Base-by-base conservation (phyloP, 92 coral and sea anemone genomes). In the Anthopleura xanthogrammica region DNA sequence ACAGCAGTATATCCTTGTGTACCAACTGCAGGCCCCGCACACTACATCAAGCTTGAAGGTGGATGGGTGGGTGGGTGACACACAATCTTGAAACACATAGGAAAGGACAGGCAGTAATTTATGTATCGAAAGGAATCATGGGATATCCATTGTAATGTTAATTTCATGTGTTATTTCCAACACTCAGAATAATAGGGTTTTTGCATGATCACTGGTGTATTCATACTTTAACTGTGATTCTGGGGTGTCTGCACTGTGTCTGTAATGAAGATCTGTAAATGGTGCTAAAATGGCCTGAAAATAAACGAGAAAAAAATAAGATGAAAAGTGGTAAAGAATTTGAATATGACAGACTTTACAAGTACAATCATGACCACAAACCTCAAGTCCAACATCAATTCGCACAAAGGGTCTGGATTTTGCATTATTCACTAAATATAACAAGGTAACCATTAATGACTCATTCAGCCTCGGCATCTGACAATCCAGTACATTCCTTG, bases 361-460 rank as follows among this genome's bases (percentile, higher is more conserved):
- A 36, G 17, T 50, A 52, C n/a, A 20, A 13, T n/a, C 3, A 54
- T 11, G 36, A 24, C 16, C 29, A 71, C 58, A 62, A 87, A 94
- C 99, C 98, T 96, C 99, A 75, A 96, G 86, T 36, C 99, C 99
- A 41, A 96, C 98, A 90, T 96, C 90, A 50, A 92, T 78, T 24
- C 95, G 98, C 16, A 96, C 95, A 74, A 80, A 94, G 42, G 79
- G 89, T 74, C 99, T 89, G 24, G 98, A 86, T 24, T 87, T 89
- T 24, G 94, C 90, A 66, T 90, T 91, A 72, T 87, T 94, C 73
- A 96, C 80, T 80, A 96, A 80, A 78, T 85, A 96, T 7, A 96
- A 79, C 52, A 96, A 82, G 2, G 99, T 94, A 83, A 91, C 91
- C 88, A 94, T 90, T 79, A 96, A 86, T 42, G 98, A 90, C 79